Evolutionary conservation across 2,888 invertebrate species (phyloP).

Genomic region (Tetragonisca angustula): DNA sequence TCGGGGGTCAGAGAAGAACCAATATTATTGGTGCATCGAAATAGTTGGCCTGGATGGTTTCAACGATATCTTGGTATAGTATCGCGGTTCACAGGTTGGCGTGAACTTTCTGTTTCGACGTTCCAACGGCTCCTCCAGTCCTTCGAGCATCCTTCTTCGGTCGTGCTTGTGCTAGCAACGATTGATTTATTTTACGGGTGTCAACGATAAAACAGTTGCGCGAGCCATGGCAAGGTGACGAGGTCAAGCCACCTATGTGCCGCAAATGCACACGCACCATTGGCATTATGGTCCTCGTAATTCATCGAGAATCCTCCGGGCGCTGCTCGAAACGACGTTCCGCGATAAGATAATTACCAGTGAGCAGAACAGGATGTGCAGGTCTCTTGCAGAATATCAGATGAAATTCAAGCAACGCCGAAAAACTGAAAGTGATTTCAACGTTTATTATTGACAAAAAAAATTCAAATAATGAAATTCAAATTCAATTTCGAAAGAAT

Average conservation of each 20-base stretch:
- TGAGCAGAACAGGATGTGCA: conserved; percentile 58
- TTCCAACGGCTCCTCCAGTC: conserved; percentile 24
- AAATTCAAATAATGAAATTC: background rate
- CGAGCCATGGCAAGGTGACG: conserved; percentile 31
- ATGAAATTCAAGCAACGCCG: background rate
- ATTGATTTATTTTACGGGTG: conserved; percentile 57
- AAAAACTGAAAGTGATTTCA: background rate
- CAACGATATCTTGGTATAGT: conserved; percentile 5
- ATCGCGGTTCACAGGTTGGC: background rate
- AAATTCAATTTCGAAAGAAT: background rate
- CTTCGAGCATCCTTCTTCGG: conserved; percentile 48
- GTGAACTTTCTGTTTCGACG: conserved; percentile 44
- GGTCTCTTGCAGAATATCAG: conserved; percentile 13
- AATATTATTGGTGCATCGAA: background rate
- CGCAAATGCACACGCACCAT: conserved; percentile 27
- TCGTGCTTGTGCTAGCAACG: conserved; percentile 15
- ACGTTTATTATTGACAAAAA: background rate
- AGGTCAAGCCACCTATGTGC: conserved; percentile 44
- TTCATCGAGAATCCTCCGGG: conserved; percentile 36
- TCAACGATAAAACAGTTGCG: conserved; percentile 33
- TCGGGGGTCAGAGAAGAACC: background rate
- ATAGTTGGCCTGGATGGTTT: conserved; percentile 5
- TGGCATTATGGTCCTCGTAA: conserved; percentile 43
- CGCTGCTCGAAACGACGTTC: conserved; percentile 25
- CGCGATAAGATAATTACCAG: conserved; percentile 59